Evolutionary conservation across 2,797 vertebrate species (phyloP), one percentile per base, ranked within the genome.

Genomic region (Xerus rutilus): DNA sequence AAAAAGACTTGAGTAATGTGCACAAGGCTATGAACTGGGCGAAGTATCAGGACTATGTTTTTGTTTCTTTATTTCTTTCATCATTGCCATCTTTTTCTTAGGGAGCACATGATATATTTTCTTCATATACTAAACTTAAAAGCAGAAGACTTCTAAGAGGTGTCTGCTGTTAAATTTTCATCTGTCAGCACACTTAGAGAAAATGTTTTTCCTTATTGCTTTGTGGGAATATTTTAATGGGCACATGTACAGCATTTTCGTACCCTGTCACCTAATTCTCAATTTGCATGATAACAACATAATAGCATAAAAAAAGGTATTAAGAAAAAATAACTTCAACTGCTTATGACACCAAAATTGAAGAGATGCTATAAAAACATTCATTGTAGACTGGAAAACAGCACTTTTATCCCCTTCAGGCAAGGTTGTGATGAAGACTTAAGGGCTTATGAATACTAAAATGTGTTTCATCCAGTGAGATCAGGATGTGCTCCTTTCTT

Each of bases 281-380:
- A 89, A 67, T 96, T 96, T 96, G 57, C 89, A 96, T 93, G 45
- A 54, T 91, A 96, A 94, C 74, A 93, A 45, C 73, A 77, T 93
- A 90, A 69, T 85, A 83, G 54, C 86, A 95, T 82, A 86, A 87
- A 92, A 92, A 92, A 94, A 69, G 35, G 93, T 86, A 95, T 89
- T 91, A 79, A 86, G 76, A 73, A 89, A 84, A 96, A 86, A 94
- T 92, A 95, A 86, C 82, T 65, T 95, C 70, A 92, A 93, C 52
- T 95, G 67, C 39, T 91, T 73, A 84, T 78, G 78, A 85, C 47
- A 84, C 39, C 69, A 84, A 96, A 94, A 85, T 93, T 77, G 79
- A 96, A 92, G 62, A 92, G 82, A 92, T 89, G 86, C 32, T 73
- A 77, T 96, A 91, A 97, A 96, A 96, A 74, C 72, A 39, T 52